Conservation (phyloP, 2,113 vertebrate species). For the Delphinapterus leucas region DNA sequence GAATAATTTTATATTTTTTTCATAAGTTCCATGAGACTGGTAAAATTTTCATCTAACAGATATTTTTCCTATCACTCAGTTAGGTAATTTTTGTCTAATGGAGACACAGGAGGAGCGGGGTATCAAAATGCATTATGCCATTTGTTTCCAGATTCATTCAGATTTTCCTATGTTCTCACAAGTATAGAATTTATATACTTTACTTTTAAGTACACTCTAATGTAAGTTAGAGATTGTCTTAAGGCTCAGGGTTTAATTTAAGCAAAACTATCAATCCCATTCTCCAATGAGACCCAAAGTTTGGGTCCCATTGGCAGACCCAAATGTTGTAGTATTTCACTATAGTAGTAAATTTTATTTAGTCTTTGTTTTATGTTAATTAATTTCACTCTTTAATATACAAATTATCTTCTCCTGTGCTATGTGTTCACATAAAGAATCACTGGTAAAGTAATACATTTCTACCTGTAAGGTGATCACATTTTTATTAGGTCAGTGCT, state of each 20-base stretch:
- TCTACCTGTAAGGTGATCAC: constrained; percentile 55
- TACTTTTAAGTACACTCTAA: background rate
- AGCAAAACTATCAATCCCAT: background rate
- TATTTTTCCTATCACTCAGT: background rate
- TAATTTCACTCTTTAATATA: constrained; percentile 43
- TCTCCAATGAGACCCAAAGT: background rate
- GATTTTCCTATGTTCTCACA: background rate
- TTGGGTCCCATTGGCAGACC: background rate
- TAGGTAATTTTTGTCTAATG: background rate
- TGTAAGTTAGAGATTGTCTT: background rate
- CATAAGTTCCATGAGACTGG: background rate
- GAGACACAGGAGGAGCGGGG: background rate
- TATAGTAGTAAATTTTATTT: constrained; percentile 46
- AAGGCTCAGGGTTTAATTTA: background rate
- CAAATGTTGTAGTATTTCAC: background rate
- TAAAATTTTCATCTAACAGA: background rate
- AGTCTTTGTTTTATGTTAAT: constrained; percentile 67
- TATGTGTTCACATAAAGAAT: constrained; percentile 56
- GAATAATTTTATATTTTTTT: background rate
- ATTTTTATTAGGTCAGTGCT: constrained; percentile 67
- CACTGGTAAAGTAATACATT: constrained; percentile 46
- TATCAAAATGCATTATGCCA: background rate
- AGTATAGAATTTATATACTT: background rate
- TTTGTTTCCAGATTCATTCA: background rate
- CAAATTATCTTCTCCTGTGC: constrained; percentile 48